Evolutionary conservation across 2,888 invertebrate genomes (phyloP).

Genomic region (Belgica antarctica): DNA sequence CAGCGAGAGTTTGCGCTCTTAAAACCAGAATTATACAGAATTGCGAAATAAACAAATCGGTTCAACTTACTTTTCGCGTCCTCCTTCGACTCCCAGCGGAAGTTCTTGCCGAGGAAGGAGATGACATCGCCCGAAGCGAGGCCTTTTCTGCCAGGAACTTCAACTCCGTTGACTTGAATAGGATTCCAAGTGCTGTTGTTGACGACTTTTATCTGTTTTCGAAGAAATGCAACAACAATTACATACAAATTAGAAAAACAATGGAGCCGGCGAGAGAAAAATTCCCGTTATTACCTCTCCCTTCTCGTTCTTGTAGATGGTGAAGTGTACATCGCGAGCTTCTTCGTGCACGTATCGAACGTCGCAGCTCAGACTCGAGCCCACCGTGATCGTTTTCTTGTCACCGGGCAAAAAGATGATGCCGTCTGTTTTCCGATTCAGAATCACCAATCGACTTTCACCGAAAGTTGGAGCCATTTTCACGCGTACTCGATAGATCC

Average conservation of each 20-base stretch:
- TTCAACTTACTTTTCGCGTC: slow-evolving; percentile 16
- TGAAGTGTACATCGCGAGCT: background rate
- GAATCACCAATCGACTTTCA: background rate
- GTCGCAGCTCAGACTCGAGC: background rate
- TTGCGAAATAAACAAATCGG: slow-evolving; percentile 2
- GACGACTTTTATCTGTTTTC: background rate
- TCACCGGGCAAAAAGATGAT: background rate
- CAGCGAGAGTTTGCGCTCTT: background rate
- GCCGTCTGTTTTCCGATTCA: background rate
- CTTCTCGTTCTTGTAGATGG: background rate
- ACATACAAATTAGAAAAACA: background rate
- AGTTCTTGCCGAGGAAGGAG: background rate
- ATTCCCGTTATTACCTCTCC: no score
- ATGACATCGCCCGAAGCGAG: slow-evolving; percentile 32
- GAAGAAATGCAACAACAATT: background rate
- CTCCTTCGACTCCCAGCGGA: slow-evolving; percentile 30
- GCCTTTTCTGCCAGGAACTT: background rate
- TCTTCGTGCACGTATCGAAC: background rate
- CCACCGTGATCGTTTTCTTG: background rate
- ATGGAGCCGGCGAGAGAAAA: background rate
- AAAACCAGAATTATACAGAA: background rate
- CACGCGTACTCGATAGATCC: no score
- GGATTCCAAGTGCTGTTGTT: background rate
- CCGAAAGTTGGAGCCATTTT: no score
- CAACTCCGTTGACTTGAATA: background rate